Evolutionary conservation across 2,797 vertebrate genomes (phyloP).

Genomic region (Melanotaenia nigrans): DNA sequence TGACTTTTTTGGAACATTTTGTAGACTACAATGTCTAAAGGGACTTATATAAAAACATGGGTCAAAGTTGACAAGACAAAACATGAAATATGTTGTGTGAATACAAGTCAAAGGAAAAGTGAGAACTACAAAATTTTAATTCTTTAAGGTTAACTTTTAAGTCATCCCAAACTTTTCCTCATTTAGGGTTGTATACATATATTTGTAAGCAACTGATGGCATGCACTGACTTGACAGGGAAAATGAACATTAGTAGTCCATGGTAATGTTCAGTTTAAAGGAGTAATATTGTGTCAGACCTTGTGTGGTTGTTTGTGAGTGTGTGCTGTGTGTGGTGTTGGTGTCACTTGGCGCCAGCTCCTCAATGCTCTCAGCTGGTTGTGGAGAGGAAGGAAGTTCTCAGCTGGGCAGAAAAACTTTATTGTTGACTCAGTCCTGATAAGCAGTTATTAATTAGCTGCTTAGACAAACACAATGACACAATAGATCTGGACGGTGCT

Average conservation of each 20-base stretch:
- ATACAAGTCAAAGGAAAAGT: too few species aligned
- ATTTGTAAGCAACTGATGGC: too few species aligned
- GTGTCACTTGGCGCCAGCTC: constrained; percentile 61
- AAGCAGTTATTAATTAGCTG: background rate
- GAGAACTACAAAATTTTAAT: too few species aligned
- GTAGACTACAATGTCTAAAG: too few species aligned
- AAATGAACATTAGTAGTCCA: background rate
- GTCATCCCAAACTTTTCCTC: too few species aligned
- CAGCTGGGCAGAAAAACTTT: constrained; percentile 10
- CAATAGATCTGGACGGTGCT: background rate
- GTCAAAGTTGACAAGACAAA: too few species aligned
- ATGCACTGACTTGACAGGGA: too few species aligned
- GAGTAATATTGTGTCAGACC: background rate
- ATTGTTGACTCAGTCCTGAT: constrained; percentile 4
- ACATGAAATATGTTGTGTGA: too few species aligned
- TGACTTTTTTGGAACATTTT: too few species aligned
- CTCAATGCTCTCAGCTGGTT: constrained; percentile 36
- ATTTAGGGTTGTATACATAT: too few species aligned
- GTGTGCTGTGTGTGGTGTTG: background rate
- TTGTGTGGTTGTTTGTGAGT: background rate
- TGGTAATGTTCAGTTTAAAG: background rate
- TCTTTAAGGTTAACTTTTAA: too few species aligned
- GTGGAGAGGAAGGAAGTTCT: background rate
- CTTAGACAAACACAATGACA: background rate
- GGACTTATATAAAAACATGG: too few species aligned